phyloP scores from a whole-genome alignment of 2,797 vertebrate species.

The Rhinoraja longicauda region DNA sequence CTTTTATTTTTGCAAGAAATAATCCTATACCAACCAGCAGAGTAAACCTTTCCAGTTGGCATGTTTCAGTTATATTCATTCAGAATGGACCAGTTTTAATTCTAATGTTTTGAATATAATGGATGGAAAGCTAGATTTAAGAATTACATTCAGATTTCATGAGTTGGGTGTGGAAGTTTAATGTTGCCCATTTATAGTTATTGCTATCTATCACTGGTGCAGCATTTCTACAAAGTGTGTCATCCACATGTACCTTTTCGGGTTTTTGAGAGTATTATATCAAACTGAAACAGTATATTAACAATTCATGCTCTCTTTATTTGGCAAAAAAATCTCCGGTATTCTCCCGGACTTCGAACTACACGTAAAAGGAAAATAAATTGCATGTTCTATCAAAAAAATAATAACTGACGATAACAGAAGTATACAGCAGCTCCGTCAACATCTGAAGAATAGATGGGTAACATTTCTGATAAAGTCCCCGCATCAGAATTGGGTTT shows the following conservation, averaged over 20 bases:
- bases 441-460: constrained; percentile 20
- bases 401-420: constrained; percentile 8
- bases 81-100: neutral
- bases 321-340: neutral
- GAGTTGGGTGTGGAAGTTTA: neutral
- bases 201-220: neutral
- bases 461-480: neutral
- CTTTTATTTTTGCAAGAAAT: neutral
- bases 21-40: neutral
- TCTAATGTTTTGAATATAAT: neutral
- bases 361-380: neutral
- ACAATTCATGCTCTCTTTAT: neutral
- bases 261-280: neutral
- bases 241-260: neutral
- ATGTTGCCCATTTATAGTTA: neutral
- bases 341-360: neutral
- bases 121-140: neutral
- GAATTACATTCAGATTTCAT: neutral
- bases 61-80: constrained; percentile 11
- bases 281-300: neutral
- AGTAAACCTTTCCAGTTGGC: neutral
- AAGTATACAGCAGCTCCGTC: constrained; percentile 28
- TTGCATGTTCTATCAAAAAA: neutral
- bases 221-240: neutral
- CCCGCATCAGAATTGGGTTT: constrained; percentile 17